Conservation (phyloP, 2,113 vertebrate species). For the Myrmophylax atrothorax region DNA sequence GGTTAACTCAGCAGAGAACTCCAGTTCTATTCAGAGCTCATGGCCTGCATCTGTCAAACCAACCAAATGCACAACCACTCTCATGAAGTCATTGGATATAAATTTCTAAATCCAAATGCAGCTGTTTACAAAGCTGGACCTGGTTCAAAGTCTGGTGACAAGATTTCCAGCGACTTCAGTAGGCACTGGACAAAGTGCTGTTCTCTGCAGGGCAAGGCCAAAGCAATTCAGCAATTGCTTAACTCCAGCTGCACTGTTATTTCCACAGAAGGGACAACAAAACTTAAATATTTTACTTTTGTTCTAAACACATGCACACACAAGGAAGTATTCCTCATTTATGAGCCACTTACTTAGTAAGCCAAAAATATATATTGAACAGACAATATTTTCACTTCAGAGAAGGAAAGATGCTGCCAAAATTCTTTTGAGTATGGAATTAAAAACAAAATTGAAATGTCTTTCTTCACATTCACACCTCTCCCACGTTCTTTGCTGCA, state of each 20-base stretch:
- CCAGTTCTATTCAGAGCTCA: background rate
- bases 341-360: background rate
- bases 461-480: background rate
- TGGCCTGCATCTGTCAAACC: background rate
- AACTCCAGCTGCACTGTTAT: background rate
- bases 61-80: background rate
- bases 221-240: background rate
- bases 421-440: background rate
- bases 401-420: background rate
- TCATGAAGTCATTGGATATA: background rate
- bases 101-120: background rate
- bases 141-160: background rate
- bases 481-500: background rate
- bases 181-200: background rate
- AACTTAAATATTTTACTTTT: background rate
- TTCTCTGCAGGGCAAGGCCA: background rate
- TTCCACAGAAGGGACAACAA: background rate
- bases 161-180: background rate
- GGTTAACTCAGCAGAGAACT: background rate
- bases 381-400: background rate
- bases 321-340: background rate
- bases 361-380: background rate
- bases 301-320: background rate
- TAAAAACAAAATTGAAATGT: background rate
- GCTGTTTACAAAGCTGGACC: background rate